Evolutionary conservation across 2,888 invertebrate genomes (phyloP).

Genomic region (Yponomeuta malinellus): DNA sequence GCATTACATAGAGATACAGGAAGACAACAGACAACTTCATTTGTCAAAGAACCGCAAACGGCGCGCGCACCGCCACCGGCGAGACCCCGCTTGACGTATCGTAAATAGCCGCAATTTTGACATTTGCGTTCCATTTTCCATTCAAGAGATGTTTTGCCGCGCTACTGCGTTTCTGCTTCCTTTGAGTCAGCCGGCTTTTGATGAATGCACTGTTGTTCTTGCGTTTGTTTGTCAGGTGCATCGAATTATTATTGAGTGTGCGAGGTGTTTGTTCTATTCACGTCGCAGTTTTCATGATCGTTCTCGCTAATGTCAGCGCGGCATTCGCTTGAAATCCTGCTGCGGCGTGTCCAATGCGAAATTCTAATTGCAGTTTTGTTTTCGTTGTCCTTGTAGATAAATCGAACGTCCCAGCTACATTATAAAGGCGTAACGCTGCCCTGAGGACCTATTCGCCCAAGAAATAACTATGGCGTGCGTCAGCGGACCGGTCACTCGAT

Average conservation of each 20-base stretch:
- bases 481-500: conserved; percentile 29
- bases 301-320: background rate
- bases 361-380: background rate
- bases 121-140: conserved; percentile 46
- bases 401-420: background rate
- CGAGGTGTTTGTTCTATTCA: conserved; percentile 8
- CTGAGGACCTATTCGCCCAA: conserved; percentile 1
- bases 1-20: conserved; percentile 28
- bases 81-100: conserved; percentile 47
- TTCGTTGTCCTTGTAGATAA: background rate
- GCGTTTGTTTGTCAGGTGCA: conserved; percentile 10
- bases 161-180: conserved; percentile 46
- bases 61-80: conserved; percentile 21
- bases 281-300: conserved; percentile 2
- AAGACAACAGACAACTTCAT: conserved; percentile 49
- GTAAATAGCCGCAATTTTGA: conserved; percentile 59
- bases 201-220: conserved; percentile 43
- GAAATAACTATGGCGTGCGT: conserved; percentile 19
- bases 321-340: conserved; percentile 1
- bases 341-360: background rate
- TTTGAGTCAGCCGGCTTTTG: conserved; percentile 41
- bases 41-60: conserved; percentile 62
- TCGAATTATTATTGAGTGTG: conserved; percentile 7
- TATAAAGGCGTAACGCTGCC: conserved; percentile 4
- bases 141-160: conserved; percentile 32